Base-by-base conservation (phyloP, 2,888 invertebrate genomes). In the Hybos culiciformis region DNA sequence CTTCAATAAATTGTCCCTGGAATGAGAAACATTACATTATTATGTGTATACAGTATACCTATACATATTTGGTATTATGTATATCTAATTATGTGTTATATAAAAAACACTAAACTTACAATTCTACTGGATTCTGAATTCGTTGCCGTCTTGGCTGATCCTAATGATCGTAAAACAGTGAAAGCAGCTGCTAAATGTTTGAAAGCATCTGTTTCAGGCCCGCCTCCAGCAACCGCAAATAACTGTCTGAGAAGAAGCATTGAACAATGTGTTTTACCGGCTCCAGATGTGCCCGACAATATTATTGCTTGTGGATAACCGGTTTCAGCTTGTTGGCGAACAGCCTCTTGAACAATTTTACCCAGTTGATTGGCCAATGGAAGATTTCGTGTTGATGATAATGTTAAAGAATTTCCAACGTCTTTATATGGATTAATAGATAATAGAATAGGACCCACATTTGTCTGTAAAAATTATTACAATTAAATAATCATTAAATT, bases 241-340 rank as follows among this genome's bases (percentile, higher is more conserved):
- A 94, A 70, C 62, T 92, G 86, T 55, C 91, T 75, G 56, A 94
- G 72, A 56, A 93, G 70, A 58, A 88, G 71, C 88, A 91, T 90
- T 17, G 90, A 88, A 48, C 88, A 83, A 65, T 88, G 84, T 44
- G 93, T 93, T 71, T 94, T 94, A 20, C 94, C 93, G 18, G 90
- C 87, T 18, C 93, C 94, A 52, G 87, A 88, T 43, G 85, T 69
- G 75, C 88, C 90, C 50, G 86, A 92, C 44, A 92, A 74, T 52
- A 93, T 90, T 58, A 93, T 86, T 53, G 92, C 91, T 69, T 93
- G 93, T 44, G 92, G 92, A 69, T 91, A 92, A 53, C 92, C 92
- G 51, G 90, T 88, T 72, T 93, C 93, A 44, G 86, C 84, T 69
- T 92, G 91, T 68, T 91, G 91, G 50, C 90, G 74, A 53, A 92